Conservation (phyloP, 2,888 invertebrate species). For the Panzeria rudis region DNA sequence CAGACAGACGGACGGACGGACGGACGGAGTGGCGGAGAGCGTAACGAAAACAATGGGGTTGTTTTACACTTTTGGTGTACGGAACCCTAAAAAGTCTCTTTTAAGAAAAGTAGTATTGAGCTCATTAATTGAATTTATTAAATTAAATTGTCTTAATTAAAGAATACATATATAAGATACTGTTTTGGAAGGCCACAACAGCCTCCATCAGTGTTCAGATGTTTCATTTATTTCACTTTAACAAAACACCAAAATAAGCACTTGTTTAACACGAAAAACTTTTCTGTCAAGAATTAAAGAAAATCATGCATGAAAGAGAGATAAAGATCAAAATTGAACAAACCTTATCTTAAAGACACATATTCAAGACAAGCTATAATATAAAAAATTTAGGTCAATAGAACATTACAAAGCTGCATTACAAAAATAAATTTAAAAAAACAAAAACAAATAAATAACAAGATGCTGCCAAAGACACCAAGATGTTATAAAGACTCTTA, state of each 20-base stretch:
- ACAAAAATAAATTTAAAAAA: conserved; percentile 13
- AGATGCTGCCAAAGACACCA: conserved; percentile 13
- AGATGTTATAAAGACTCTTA: neutral
- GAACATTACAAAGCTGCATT: conserved; percentile 50
- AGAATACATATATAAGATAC: too few relatives aligned
- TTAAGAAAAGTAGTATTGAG: too few relatives aligned
- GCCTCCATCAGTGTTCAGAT: too few relatives aligned
- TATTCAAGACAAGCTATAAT: conserved; percentile 2
- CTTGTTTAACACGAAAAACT: conserved; percentile 31
- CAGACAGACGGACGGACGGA: too few relatives aligned
- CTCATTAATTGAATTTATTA: too few relatives aligned
- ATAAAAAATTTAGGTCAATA: conserved; percentile 57
- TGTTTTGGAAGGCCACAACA: too few relatives aligned
- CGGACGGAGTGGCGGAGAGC: too few relatives aligned
- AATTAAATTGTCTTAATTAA: too few relatives aligned
- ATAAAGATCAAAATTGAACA: neutral
- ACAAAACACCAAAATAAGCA: neutral
- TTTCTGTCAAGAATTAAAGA: neutral
- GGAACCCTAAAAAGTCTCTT: too few relatives aligned
- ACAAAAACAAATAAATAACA: neutral
- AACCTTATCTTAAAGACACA: conserved; percentile 17
- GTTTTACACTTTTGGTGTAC: too few relatives aligned
- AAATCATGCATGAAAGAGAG: neutral
- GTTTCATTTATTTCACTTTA: neutral
- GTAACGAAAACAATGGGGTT: too few relatives aligned